Evolutionary conservation across 2,888 invertebrate species (phyloP).

Genomic region (Agapostemon virescens): DNA sequence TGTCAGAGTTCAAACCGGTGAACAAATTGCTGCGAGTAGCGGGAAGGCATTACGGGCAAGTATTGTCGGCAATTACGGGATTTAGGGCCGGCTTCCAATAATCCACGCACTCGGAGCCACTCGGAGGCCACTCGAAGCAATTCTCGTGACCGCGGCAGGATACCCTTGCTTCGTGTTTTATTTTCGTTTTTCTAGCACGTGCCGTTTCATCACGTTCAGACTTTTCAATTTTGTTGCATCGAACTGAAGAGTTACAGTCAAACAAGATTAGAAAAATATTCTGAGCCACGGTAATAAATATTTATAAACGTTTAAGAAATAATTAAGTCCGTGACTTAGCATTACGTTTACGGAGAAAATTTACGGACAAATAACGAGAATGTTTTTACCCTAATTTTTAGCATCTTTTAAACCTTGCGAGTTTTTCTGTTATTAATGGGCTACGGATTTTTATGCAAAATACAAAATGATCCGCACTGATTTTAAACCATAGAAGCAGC

Average conservation of each 20-base stretch:
- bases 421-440: no score
- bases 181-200: background rate
- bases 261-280: background rate
- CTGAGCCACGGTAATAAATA: background rate
- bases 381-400: no score
- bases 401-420: no score
- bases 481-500: no score
- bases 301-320: background rate
- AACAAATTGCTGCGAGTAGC: slow-evolving; percentile 70
- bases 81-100: slow-evolving; percentile 66
- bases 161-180: slow-evolving; percentile 17
- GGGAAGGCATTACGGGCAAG: slow-evolving; percentile 67
- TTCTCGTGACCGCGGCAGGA: slow-evolving; percentile 33
- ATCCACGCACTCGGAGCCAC: slow-evolving; percentile 38
- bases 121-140: slow-evolving; percentile 36
- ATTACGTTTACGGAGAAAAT: no score
- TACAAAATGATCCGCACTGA: background rate
- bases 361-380: no score
- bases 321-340: no score
- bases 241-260: background rate
- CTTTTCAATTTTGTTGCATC: background rate
- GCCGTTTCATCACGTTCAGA: slow-evolving; percentile 5
- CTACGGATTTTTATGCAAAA: no score
- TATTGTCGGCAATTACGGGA: slow-evolving; percentile 71
- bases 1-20: slow-evolving; percentile 73